These are phyloP conservation scores for Zaprionus vittiger DNA, from an alignment of 1,140 invertebrate species.

Conservation along the genomic window DNA sequence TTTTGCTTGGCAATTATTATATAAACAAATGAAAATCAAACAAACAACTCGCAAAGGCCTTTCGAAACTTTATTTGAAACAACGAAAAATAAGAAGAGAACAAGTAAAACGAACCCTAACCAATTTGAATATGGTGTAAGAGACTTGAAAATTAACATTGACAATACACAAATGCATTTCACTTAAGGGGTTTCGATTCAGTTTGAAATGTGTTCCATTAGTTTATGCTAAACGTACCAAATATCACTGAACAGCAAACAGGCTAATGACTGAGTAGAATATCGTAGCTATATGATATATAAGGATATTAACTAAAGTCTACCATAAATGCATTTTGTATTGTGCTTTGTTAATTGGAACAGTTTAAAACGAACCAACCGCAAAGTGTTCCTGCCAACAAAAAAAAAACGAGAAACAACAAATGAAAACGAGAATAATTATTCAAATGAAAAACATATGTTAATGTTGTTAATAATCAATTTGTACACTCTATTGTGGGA, in stretches of 20 bases:
- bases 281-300: constrained; percentile 10
- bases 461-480: neutral
- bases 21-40: constrained; percentile 12
- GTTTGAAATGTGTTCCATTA: constrained; percentile 36
- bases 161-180: constrained; percentile 53
- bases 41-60: constrained; percentile 7
- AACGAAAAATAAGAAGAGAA: constrained; percentile 8
- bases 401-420: constrained; percentile 2
- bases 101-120: neutral
- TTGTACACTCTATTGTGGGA: constrained; percentile 7
- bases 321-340: constrained; percentile 36
- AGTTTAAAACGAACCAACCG: constrained; percentile 47
- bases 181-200: constrained; percentile 34
- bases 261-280: constrained; percentile 33
- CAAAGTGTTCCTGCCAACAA: constrained; percentile 51
- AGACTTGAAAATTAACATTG: constrained; percentile 48
- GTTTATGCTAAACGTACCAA: constrained; percentile 29
- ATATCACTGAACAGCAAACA: constrained; percentile 27
- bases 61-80: constrained; percentile 40
- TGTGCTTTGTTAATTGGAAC: constrained; percentile 52
- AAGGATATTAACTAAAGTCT: constrained; percentile 26
- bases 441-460: neutral
- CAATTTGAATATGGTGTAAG: constrained; percentile 17
- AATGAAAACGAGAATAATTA: neutral
- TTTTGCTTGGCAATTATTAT: constrained; percentile 63